Evolutionary conservation across 2,113 vertebrate species (phyloP).

Genomic region (Athene noctua): DNA sequence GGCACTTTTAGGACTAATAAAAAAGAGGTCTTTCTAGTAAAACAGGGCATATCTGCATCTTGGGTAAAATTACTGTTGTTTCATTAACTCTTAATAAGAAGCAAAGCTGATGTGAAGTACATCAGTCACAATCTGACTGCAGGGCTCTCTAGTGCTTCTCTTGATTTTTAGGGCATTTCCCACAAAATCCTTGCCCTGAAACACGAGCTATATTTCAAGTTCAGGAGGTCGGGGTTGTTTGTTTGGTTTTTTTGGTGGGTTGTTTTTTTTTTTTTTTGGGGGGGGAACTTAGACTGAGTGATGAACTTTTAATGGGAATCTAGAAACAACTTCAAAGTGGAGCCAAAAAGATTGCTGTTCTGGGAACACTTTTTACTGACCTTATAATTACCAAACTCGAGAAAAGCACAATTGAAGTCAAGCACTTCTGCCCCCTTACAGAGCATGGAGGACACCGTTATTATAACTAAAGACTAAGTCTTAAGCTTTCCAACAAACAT

Average conservation of each 20-base stretch:
- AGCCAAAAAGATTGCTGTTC: neutral
- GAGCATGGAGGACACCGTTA: neutral
- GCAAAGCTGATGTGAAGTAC: neutral
- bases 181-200: neutral
- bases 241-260: no score
- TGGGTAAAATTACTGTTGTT: neutral
- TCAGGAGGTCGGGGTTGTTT: neutral
- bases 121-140: neutral
- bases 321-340: neutral
- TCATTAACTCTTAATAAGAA: neutral
- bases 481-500: conserved; percentile 35
- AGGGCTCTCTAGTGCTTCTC: neutral
- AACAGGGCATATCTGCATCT: rapidly evolving
- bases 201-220: neutral
- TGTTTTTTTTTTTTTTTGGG: no score
- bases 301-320: neutral
- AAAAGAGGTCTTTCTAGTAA: neutral
- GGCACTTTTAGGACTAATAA: neutral
- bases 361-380: neutral
- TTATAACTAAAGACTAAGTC: conserved; percentile 28
- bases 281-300: neutral
- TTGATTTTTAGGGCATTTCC: neutral
- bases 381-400: neutral
- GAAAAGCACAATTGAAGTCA: conserved; percentile 39
- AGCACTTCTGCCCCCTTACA: neutral